Conservation (phyloP, 1,140 invertebrate species). For the Atta cephalotes region DNA sequence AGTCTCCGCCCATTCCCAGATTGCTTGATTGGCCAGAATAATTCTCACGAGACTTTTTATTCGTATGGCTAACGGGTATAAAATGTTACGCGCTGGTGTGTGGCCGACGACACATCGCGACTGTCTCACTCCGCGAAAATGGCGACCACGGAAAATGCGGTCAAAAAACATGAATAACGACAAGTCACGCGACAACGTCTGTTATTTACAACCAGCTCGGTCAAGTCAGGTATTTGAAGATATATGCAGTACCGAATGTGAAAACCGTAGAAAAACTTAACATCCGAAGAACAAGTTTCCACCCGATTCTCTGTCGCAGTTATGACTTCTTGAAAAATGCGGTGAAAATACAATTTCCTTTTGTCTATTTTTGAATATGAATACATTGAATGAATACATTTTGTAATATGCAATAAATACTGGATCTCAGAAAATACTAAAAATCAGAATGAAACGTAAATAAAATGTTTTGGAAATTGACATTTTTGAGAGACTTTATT, state of each 20-base stretch:
- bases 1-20: constrained; percentile 20
- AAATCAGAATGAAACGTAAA: background rate
- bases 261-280: constrained; percentile 40
- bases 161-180: constrained; percentile 58
- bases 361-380: background rate
- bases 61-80: constrained; percentile 29
- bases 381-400: constrained; percentile 12
- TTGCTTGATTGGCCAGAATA: constrained; percentile 58
- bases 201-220: constrained; percentile 42
- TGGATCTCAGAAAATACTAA: too few species aligned
- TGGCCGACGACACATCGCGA: constrained; percentile 36
- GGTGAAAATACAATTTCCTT: constrained; percentile 5
- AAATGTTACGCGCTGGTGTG: constrained; percentile 31
- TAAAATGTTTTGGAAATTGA: background rate
- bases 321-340: constrained; percentile 34
- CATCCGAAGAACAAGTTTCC: constrained; percentile 10
- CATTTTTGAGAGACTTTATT: background rate
- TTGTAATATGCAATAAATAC: constrained; percentile 11
- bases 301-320: constrained; percentile 18
- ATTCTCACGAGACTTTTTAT: constrained; percentile 39
- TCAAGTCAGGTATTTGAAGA: constrained; percentile 21
- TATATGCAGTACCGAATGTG: background rate
- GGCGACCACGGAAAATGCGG: constrained; percentile 35
- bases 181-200: constrained; percentile 38
- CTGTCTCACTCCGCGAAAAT: constrained; percentile 10